Evolutionary conservation across 2,888 invertebrate genomes (phyloP).

Genomic region (Lottia scabra): DNA sequence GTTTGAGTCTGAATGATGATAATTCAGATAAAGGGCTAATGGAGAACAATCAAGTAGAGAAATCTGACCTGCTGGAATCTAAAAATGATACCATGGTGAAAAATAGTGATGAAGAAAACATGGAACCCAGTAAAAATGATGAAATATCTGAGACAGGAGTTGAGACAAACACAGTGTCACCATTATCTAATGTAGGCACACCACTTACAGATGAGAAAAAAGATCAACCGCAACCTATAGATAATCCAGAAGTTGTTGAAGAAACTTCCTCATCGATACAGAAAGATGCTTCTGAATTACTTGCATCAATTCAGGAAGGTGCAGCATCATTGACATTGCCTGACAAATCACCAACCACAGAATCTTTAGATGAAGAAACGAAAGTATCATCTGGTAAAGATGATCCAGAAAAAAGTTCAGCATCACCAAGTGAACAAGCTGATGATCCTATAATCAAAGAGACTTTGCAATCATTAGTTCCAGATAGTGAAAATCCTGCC

Average conservation of each 20-base stretch:
- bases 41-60: too few relatives aligned
- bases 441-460: not conserved
- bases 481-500: too few relatives aligned
- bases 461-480: too few relatives aligned
- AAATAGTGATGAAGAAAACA: constrained; percentile 6
- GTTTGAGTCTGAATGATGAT: constrained; percentile 2
- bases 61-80: not conserved
- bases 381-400: too few relatives aligned
- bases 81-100: not conserved
- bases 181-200: not conserved
- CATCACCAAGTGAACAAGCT: too few relatives aligned
- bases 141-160: constrained; percentile 12
- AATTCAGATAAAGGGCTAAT: not conserved
- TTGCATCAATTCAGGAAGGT: too few relatives aligned
- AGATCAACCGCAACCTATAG: not conserved
- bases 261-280: not conserved
- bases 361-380: not conserved
- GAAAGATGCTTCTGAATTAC: constrained; percentile 7
- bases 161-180: constrained; percentile 5
- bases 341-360: not conserved
- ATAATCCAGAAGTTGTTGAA: not conserved
- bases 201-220: constrained; percentile 1
- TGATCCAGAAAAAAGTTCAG: constrained; percentile 1
- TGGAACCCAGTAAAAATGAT: not conserved
- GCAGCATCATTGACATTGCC: too few relatives aligned